Percentiles rank a stretch among this genome's conserved stretches.
phyloP scores from a whole-genome alignment of 2,888 invertebrate genomes.

The Megaustenia siamemsis region DNA sequence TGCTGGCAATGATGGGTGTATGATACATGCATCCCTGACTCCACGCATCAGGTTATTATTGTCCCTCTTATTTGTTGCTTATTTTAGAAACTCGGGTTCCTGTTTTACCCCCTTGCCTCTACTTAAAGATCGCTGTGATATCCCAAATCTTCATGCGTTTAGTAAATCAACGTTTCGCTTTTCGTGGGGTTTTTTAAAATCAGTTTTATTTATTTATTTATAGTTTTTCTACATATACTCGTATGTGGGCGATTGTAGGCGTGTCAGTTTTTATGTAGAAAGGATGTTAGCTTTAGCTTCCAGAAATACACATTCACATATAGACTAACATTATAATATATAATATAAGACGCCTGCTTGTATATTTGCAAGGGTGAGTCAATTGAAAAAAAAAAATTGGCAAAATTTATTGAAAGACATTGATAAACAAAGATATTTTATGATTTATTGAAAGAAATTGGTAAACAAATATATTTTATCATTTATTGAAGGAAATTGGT shows the following conservation, averaged over 20 bases:
- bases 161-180: neutral
- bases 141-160: neutral
- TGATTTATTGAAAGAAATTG: no score
- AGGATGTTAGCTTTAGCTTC: neutral
- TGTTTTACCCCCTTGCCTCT: neutral
- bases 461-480: no score
- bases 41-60: conserved; percentile 2
- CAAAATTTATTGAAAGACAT: no score
- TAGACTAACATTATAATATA: neutral
- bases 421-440: no score
- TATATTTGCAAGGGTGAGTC: neutral
- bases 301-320: neutral
- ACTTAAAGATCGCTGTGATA: conserved; percentile 6
- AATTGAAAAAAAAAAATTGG: no score
- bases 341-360: neutral
- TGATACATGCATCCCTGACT: neutral
- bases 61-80: neutral
- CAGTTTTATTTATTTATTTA: neutral
- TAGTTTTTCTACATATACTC: neutral
- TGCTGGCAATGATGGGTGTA: neutral
- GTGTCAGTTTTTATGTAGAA: neutral
- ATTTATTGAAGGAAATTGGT: no score
- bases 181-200: neutral
- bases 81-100: neutral
- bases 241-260: conserved; percentile 9